Base-by-base conservation (phyloP, 2,113 vertebrate species). In the Pangasianodon gigas region DNA sequence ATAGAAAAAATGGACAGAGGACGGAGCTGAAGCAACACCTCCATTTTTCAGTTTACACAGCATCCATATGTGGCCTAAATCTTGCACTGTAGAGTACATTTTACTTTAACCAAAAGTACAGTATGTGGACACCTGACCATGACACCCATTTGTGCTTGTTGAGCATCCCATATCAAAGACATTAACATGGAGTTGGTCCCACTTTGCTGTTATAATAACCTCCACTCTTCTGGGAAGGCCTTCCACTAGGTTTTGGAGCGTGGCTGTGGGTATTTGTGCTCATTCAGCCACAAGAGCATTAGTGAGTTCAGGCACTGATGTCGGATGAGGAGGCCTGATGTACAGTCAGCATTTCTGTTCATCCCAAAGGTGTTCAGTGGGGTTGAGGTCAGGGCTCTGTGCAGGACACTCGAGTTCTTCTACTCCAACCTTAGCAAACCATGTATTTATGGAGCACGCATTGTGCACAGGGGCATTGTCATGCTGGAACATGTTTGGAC, bases 1-100 rank as follows among this genome's bases (percentile, higher is more conserved):
- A 37, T 60, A 85, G 41, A 85, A 60, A 88, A 94, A 88, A 87
- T 75, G 85, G 51, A 46, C 62, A 82, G 93, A 92, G 52, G 77
- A 84, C 82, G 88, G 71, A 32, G 88, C 87, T 14, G 75, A 41
- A 52, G 60, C 58, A 19, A 13, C n/a, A 41, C 37, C 18, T 58
- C 62, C 14, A 54, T 69, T 52, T 19, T 44, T 19, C n/a, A 18
- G 48, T 54, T 54, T 54, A 54, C 48, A 51, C 26, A 26, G 44
- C 44, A 32, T 54, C 29, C 11, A 7, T 52, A 79, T 51, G 41
- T 51, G 24, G 2, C 1, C 26, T 75, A 75, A 46, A 75, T 44
- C 74, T 21, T 41, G 65, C 9, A 11, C 26, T 10, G 26, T 6
- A 24, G 1, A 10, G 41, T 24, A 26, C 3, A 24, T 81, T 81